Evolutionary conservation across 2,797 vertebrate genomes (phyloP), one percentile per base, ranked within the genome.

Genomic region (Poeciliopsis paucimaculata): DNA sequence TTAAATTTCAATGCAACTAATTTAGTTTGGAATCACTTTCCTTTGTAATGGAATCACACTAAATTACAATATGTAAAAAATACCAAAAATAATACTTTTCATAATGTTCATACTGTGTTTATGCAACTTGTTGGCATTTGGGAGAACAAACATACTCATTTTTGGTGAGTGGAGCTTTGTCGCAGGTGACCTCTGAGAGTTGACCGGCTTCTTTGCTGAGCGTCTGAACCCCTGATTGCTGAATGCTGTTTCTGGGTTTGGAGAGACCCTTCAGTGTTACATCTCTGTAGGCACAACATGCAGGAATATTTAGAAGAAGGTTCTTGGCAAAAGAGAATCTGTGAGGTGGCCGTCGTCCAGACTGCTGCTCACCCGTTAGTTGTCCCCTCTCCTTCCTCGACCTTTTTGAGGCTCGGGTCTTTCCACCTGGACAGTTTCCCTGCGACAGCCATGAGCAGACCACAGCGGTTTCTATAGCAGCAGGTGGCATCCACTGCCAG

Each of bases 381-480:
- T 20, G 81, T 78, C 64, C 83, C 87, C 0, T 93, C 91, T 66
- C 92, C 95, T 0, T 93, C 92, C 28, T 96, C 96, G 18, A 94
- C 1, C 70, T 66, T 87, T 88, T 96, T 96, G 39, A 93, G 70
- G 16, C 90, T 92, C 2, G 95, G 89, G 8, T 91, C 34, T 53
- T 93, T 93, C 47, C 92, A 90, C 7, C 95, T 95, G 83, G 96
- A 94, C n/a, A 97, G 15, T 72, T 95, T 96, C n/a, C 89, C 90
- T 0, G 93, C 82, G 6, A 97, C 88, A 76, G 91, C 92, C 94
- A 96, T 96, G 79, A 97, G 93, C 43, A 97, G 87, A 26, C 96
- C 96, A 1, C 96, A 96, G 66, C 80, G 94, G 13, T 96, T 96
- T 77, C 87, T 95, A 72, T 96, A 96, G 89, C 96, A 97, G 85